Percentiles rank a stretch among this genome's conserved stretches.
phyloP scores from a whole-genome alignment of 2,797 vertebrate species.

The Rhincodon typus region DNA sequence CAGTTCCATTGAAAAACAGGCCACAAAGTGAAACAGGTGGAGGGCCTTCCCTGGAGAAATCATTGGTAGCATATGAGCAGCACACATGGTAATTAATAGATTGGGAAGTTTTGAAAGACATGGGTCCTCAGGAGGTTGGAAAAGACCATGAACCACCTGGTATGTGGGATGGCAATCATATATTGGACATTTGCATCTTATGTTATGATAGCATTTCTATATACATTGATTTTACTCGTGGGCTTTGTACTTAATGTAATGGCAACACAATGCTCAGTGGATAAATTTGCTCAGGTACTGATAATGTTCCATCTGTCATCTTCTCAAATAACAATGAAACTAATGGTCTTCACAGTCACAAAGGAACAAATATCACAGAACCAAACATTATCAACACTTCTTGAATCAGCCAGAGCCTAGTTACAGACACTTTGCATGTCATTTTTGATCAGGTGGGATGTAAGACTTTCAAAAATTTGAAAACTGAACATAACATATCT shows the following conservation, averaged over 20 bases:
- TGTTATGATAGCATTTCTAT: conserved; percentile 7
- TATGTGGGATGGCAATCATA: not conserved
- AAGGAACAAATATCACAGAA: not conserved
- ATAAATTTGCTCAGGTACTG: not conserved
- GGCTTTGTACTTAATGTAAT: not conserved
- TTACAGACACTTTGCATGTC: not conserved
- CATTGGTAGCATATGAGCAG: not conserved
- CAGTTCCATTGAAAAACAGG: not conserved
- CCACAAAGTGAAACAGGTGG: not conserved
- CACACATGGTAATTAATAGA: not conserved
- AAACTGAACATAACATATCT: not conserved
- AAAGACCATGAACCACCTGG: conserved; percentile 13
- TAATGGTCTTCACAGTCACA: not conserved
- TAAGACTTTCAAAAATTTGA: not conserved
- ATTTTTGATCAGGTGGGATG: not conserved
- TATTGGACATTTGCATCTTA: not conserved
- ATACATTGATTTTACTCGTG: not conserved
- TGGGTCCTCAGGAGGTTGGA: not conserved
- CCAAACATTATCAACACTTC: not conserved
- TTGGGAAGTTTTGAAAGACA: not conserved
- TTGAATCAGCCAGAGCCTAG: not conserved
- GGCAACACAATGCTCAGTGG: not conserved
- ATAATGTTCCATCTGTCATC: not conserved
- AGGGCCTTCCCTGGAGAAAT: not conserved
- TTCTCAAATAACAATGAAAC: not conserved